phyloP scores from a whole-genome alignment of 1,140 invertebrate species.

The Drosophila triauraria region DNA sequence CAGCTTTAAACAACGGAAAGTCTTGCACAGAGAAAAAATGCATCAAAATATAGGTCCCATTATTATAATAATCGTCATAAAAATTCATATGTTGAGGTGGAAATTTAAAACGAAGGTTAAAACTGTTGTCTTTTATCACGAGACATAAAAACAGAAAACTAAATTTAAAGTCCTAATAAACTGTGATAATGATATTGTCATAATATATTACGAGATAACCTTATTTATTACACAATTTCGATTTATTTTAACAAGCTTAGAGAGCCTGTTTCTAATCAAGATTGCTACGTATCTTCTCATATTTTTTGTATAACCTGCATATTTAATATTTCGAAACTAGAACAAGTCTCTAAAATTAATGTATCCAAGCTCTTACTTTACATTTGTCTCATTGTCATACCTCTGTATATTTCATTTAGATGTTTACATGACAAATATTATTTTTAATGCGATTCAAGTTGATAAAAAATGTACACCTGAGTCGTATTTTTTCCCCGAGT shows the following conservation, averaged over 20 bases:
- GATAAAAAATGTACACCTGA: background rate
- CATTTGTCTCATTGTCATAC: background rate
- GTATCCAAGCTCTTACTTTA: background rate
- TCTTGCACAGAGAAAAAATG: constrained; percentile 17
- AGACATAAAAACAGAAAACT: background rate
- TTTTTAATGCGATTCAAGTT: background rate
- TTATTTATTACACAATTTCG: background rate
- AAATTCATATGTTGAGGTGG: background rate
- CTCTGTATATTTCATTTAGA: background rate
- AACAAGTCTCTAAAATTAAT: background rate
- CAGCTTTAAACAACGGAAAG: constrained; percentile 61
- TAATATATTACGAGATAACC: too few relatives aligned
- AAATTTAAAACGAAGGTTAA: background rate
- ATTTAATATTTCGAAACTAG: background rate
- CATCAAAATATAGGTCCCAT: constrained; percentile 5
- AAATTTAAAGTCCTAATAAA: background rate
- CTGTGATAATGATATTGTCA: background rate
- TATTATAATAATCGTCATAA: background rate
- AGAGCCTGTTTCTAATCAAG: too few relatives aligned
- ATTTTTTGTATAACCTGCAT: too few relatives aligned
- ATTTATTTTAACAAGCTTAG: background rate
- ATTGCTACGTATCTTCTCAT: background rate
- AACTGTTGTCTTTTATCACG: too few relatives aligned
- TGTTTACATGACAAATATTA: too few relatives aligned
- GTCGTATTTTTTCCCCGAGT: constrained; percentile 5